Base-by-base conservation (phyloP, 2,113 vertebrate genomes). In the Odocoileus hemionus region DNA sequence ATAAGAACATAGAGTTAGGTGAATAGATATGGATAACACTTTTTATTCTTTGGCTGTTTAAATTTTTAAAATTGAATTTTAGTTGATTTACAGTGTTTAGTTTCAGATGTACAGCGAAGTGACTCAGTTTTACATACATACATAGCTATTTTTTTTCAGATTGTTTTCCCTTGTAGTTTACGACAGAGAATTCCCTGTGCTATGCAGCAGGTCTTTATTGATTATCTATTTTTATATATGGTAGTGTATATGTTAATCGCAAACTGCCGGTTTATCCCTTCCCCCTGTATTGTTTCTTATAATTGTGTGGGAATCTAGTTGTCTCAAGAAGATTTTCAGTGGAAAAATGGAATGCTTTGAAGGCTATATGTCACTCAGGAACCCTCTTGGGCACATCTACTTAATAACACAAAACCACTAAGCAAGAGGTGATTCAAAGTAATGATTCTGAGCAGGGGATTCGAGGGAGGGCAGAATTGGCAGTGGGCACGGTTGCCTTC, bases 261-360 rank as follows among this genome's bases (percentile, higher is more conserved):
- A 47, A 47, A 79, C 26, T 47, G 43, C 43, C 45, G 47, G 28
- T 79, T 47, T 79, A 50, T 79, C 11, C 76, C 15, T 17, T 79
- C 26, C 15, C 15, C 15, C 43, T n/a, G 6, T 87, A 19, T 91
- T 88, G 7, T 45, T 91, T 92, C 89, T 92, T 84, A 61, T 1
- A 80, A 55, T 17, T 85, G 3, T 74, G 17, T 92, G 57, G 50
- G 74, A 86, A 74, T 90, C 89, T 83, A 83, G 61, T 83, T 74
- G 87, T 87, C 25, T 96, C 19, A 74, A 39, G 58, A 79, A 47
- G 78, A 70, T 67, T 87, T 97, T 92, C 67, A 95, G 23, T 92
- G 91, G 52, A 70, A 88, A 86, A 70, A 84, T 80, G 39, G 64
- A 79, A 89, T 39, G 64, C 47, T 87, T 87, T 64, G 55, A 39